These are phyloP conservation scores for Artemisiospiza belli DNA, from an alignment of 2,113 vertebrate species.

Conservation along the genomic window DNA sequence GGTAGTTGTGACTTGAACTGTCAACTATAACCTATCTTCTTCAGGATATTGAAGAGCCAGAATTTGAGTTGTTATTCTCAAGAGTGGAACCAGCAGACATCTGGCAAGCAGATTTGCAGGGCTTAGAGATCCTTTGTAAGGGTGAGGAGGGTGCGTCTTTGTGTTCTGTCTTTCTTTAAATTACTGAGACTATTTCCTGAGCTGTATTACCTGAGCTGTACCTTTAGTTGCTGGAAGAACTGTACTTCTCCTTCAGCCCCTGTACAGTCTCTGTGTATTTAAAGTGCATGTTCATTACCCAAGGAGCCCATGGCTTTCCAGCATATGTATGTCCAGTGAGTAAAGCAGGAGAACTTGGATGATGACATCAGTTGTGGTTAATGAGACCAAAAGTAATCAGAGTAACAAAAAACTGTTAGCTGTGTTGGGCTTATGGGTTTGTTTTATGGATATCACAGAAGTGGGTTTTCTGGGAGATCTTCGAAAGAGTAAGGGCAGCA, in stretches of 20 bases:
- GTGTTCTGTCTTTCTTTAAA: background rate
- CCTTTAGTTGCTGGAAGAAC: background rate
- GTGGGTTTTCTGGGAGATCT: background rate
- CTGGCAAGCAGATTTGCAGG: background rate
- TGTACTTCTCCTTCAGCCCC: background rate
- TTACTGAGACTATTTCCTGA: background rate
- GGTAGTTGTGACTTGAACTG: slow-evolving; percentile 69
- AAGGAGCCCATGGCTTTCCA: background rate
- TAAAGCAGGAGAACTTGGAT: background rate
- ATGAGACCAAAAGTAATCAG: background rate
- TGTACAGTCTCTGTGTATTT: background rate
- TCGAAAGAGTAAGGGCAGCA: background rate
- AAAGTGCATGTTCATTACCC: background rate
- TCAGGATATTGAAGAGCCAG: background rate
- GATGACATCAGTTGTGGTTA: background rate
- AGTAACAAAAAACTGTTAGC: background rate
- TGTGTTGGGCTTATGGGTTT: background rate
- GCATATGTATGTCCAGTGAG: background rate
- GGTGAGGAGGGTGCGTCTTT: background rate
- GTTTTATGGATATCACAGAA: background rate
- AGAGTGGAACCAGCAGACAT: background rate
- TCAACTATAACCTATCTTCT: background rate
- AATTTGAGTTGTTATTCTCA: background rate
- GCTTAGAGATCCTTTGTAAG: background rate
- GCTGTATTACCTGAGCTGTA: background rate